phyloP scores from a whole-genome alignment of 2,888 invertebrate species.

The Meteorus colon region DNA sequence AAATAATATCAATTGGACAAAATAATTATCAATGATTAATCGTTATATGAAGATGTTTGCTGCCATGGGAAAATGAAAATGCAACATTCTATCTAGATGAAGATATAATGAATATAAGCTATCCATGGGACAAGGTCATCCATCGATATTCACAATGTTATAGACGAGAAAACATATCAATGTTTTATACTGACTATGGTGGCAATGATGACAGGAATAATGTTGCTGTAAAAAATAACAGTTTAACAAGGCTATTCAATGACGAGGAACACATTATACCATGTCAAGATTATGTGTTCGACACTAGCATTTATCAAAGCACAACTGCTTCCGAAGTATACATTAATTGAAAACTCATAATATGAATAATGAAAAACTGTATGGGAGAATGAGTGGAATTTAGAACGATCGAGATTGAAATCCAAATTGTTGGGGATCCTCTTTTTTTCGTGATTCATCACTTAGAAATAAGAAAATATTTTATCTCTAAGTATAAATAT shows the following conservation, averaged over 20 bases:
- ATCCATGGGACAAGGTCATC: conserved; percentile 75
- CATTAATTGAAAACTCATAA: conserved; percentile 34
- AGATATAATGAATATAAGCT: conserved; percentile 74
- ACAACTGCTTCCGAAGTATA: conserved; percentile 80
- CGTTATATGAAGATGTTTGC: conserved; percentile 75
- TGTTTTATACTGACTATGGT: conserved; percentile 57
- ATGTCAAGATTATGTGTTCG: conserved; percentile 79
- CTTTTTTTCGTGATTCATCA: no score
- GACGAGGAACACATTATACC: conserved; percentile 51
- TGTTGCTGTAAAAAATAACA: conserved; percentile 43
- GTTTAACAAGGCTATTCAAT: conserved; percentile 41
- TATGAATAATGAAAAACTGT: conserved; percentile 15
- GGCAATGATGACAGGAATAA: conserved; percentile 41
- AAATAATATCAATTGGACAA: background rate
- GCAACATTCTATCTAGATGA: conserved; percentile 74
- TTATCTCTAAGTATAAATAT: no score
- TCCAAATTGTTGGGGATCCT: no score
- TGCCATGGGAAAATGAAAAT: conserved; percentile 77
- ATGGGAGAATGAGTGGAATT: background rate
- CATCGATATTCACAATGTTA: conserved; percentile 75
- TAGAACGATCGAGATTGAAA: no score
- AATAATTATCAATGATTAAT: conserved; percentile 19
- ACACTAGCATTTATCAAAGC: conserved; percentile 77
- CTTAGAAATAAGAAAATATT: no score
- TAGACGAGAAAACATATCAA: conserved; percentile 66